Conservation (phyloP, 2,113 vertebrate genomes). For the Brachyistius frenatus region DNA sequence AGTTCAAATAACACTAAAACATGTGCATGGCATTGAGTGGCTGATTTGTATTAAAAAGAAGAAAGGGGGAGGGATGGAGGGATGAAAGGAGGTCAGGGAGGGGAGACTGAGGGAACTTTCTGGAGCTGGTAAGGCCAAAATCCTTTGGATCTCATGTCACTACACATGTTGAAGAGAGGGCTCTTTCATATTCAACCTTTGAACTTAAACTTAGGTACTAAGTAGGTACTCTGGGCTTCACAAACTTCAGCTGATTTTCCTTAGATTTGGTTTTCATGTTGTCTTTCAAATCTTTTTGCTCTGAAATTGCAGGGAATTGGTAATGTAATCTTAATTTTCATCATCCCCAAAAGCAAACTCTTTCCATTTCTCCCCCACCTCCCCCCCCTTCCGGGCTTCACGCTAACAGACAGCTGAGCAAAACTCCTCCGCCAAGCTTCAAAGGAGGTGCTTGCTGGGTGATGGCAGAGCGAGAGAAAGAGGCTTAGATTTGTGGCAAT, state of each 20-base stretch:
- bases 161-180: conserved; percentile 29
- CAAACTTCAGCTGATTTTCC: neutral
- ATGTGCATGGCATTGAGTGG: conserved; percentile 79
- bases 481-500: conserved; percentile 23
- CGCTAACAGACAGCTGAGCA: conserved; percentile 44
- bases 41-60: conserved; percentile 81
- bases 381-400: neutral
- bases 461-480: conserved; percentile 30
- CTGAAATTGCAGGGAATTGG: neutral
- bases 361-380: neutral
- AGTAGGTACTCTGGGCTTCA: neutral
- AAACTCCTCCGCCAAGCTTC: conserved; percentile 40
- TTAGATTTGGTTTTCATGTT: neutral
- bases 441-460: conserved; percentile 44
- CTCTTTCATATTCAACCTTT: conserved; percentile 40
- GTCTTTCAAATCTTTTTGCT: neutral
- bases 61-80: conserved; percentile 69
- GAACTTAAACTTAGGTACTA: conserved; percentile 34
- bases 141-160: conserved; percentile 64
- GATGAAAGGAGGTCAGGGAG: conserved; percentile 77
- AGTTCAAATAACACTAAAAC: conserved; percentile 83
- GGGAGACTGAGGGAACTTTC: conserved; percentile 68
- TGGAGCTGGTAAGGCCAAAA: conserved; percentile 60
- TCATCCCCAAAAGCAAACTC: conserved; percentile 10
- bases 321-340: conserved; percentile 27